Evolutionary conservation across 2,888 invertebrate genomes (phyloP), one percentile per base, ranked within the genome.

Genomic region (Troglohyphantes excavatus): DNA sequence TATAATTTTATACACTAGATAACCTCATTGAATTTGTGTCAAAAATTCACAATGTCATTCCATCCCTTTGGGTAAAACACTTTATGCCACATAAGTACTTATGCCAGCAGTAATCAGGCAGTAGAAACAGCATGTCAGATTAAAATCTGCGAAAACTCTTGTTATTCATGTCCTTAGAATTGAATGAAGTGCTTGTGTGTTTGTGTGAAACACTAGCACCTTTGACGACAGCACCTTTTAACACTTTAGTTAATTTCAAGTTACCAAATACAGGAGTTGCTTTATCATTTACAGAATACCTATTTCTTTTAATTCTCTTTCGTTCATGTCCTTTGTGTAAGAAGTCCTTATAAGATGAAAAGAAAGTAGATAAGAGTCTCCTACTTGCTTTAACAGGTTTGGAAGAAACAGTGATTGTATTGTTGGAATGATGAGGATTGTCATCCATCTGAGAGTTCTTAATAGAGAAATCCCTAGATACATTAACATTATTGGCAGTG

Each of bases 341-440:
- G 75, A 75, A 90, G 90, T 90, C 81, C 90, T 90, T 90, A 59
- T 39, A 46, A 33, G 67, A 26, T 61, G 82, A 26, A 82, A 90
- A 59, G 17, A 85, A 39, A 81, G 65, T 27, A 19, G 84, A 78
- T 59, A 85, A 86, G 13, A 90, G 46, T 85, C 61, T 75, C 26
- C 73, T 76, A 53, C 67, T 65, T 65, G 76, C 61, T 63, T 76
- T 61, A 68, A 46, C 65, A 78, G 90, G 27, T 27, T 79, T 79
- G 73, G 84, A 73, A 81, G 90, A 83, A 82, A 68, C 46, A 63
- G 29, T n/a, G 67, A 67, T 65, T 27, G 76, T 68, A 59, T 59
- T n/a, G 33, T 70, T 85, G 81, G 85, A 81, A 75, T 90, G 84
- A 84, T 68, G 67, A 29, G 73, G 67, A 67, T 23, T 67, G 59